phyloP scores from a whole-genome alignment of 1,140 invertebrate genomes.

The Cotesia vestalis region DNA sequence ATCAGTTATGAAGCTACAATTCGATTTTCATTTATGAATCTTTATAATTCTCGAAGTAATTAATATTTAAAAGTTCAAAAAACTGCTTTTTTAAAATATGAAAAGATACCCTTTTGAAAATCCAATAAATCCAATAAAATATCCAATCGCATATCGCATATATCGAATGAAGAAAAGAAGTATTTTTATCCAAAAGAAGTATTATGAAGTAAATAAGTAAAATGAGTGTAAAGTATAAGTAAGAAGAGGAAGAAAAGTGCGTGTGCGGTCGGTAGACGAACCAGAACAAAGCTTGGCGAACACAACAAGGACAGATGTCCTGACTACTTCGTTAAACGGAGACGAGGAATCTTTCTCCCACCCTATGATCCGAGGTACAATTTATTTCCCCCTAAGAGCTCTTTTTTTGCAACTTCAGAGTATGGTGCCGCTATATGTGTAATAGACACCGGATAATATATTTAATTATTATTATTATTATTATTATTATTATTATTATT shows the following conservation, averaged over 20 bases:
- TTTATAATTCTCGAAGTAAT: too few species aligned
- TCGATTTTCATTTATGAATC: too few species aligned
- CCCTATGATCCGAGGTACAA: background rate
- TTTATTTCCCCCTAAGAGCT: background rate
- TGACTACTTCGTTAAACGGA: conserved; percentile 23
- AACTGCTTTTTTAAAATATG: too few species aligned
- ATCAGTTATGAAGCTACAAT: too few species aligned
- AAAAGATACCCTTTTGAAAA: too few species aligned
- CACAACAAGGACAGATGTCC: conserved; percentile 19
- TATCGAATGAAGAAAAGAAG: too few species aligned
- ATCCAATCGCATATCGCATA: too few species aligned
- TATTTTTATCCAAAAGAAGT: background rate
- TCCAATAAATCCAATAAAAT: too few species aligned
- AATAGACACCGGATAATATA: conserved; percentile 9
- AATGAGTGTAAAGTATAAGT: background rate
- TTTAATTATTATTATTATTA: background rate
- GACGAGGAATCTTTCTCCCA: background rate
- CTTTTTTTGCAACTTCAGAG: background rate
- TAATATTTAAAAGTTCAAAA: too few species aligned
- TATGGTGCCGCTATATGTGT: background rate
- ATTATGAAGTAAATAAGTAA: background rate
- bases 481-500: too few species aligned
- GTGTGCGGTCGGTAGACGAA: conserved; percentile 28
- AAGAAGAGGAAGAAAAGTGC: conserved; percentile 23
- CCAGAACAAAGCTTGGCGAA: conserved; percentile 25